phyloP scores from a whole-genome alignment of 2,113 vertebrate genomes.

The Trogon surrucura region DNA sequence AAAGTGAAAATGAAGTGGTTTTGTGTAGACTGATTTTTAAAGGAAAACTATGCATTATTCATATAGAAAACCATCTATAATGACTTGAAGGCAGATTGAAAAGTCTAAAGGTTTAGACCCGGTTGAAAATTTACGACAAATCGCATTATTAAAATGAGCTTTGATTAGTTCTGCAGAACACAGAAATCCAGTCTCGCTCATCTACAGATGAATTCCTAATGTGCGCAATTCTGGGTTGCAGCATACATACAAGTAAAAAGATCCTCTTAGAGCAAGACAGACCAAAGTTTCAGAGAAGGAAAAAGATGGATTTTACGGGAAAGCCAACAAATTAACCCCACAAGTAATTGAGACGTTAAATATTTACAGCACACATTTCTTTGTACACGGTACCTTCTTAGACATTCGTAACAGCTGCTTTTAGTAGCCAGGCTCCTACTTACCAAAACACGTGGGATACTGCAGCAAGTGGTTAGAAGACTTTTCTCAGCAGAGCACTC shows the following conservation, averaged over 20 bases:
- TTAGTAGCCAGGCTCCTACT: background rate
- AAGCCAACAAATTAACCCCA: background rate
- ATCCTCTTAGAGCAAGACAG: background rate
- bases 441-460: background rate
- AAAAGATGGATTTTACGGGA: background rate
- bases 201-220: background rate
- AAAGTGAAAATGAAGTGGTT: constrained; percentile 45
- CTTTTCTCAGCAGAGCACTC: background rate
- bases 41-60: constrained; percentile 43
- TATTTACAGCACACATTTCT: background rate
- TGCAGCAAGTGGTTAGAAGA: background rate
- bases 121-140: constrained; percentile 41
- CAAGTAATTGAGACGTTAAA: background rate
- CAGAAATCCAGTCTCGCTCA: background rate
- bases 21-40: constrained; percentile 7
- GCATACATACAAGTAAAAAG: background rate
- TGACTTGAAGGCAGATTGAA: constrained; percentile 12
- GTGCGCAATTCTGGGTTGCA: background rate
- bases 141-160: constrained; percentile 30
- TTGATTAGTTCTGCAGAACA: constrained; percentile 30
- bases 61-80: constrained; percentile 30
- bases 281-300: background rate
- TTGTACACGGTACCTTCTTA: background rate
- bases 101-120: constrained; percentile 15
- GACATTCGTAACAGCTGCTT: background rate